Base-by-base conservation (phyloP, 1,140 invertebrate species). In the Platorchestia sp. region DNA sequence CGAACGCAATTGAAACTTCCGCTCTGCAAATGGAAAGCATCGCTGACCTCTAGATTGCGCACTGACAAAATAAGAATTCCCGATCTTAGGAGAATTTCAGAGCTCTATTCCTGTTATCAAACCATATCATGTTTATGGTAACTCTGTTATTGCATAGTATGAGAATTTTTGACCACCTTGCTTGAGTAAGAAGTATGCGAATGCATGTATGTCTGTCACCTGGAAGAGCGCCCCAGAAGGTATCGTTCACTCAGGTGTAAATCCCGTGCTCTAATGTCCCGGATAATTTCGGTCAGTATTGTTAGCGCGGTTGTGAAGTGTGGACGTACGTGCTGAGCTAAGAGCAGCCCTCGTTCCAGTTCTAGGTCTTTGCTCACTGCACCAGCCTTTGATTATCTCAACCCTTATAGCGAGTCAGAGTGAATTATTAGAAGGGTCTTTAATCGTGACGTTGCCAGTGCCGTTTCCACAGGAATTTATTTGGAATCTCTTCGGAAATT, bases 271-370 rank as follows among this genome's bases (percentile, higher is more conserved):
- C 14, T 22, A 75, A 75, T 75, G 59, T 75, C 59, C 87, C 36
- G 7, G n/a, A 93, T 44, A 14, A 36, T 47, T 45, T 93, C 91
- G 91, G 45, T 93, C 91, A 93, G 91, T 93, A 93, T 93, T 93
- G 91, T 93, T 93, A 93, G 91, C 40, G 91, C 43, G 0, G 45
- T 93, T 45, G 45, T 10, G 5, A 16, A 47, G 91, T 93, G 91
- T n/a, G 91, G 91, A n/a, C 47, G 91, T 93, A 44, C 45, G 42
- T 40, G 91, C 45, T 10, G 41, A n/a, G 3, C 1, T 22, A 6
- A 19, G 0, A 44, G 91, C 7, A 40, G 41, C 36, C 19, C 91
- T 93, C 41, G 44, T 93, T 93, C 91, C 91, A 93, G 91, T 93
- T 93, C 44, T 45, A 45, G 45, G 43, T 93, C 27, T 41, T 45